Evolutionary conservation across 2,113 vertebrate species (phyloP).

Genomic region (Silurus glanis): DNA sequence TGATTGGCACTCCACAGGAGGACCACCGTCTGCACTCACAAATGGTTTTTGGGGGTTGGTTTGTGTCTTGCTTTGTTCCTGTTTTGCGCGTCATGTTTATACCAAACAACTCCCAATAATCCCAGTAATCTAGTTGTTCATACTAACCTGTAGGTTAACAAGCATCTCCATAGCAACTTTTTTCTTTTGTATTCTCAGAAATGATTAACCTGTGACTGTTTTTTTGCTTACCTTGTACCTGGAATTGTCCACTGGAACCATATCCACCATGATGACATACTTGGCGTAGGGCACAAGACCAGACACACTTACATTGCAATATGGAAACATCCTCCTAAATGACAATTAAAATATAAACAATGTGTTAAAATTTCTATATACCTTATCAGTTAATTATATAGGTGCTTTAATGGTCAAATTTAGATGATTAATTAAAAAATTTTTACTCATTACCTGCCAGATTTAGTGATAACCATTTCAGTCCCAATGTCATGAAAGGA

Average conservation of each 20-base stretch:
- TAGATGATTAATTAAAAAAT: too few species aligned
- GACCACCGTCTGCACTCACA: conserved; percentile 54
- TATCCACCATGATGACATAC: conserved; percentile 88
- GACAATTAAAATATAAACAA: background rate
- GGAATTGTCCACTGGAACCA: conserved; percentile 84
- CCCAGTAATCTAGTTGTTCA: background rate
- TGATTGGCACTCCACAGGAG: conserved; percentile 47
- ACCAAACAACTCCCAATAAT: too few species aligned
- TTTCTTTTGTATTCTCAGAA: background rate
- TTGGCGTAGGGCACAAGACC: conserved; percentile 84
- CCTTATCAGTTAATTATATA: background rate
- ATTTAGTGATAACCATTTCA: conserved; percentile 93
- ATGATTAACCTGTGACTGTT: background rate
- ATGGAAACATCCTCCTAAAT: conserved; percentile 88
- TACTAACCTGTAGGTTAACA: background rate
- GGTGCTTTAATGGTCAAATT: background rate
- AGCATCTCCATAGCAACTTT: background rate
- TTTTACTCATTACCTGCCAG: conserved; percentile 77
- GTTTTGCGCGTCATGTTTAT: background rate
- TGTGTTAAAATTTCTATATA: background rate
- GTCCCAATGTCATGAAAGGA: conserved; percentile 83
- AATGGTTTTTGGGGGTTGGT: background rate
- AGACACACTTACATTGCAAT: conserved; percentile 83
- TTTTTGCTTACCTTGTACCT: conserved; percentile 81
- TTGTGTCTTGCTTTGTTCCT: background rate